Conservation (phyloP, 92 coral and sea anemone genomes). For the Isaurus tuberculatus region DNA sequence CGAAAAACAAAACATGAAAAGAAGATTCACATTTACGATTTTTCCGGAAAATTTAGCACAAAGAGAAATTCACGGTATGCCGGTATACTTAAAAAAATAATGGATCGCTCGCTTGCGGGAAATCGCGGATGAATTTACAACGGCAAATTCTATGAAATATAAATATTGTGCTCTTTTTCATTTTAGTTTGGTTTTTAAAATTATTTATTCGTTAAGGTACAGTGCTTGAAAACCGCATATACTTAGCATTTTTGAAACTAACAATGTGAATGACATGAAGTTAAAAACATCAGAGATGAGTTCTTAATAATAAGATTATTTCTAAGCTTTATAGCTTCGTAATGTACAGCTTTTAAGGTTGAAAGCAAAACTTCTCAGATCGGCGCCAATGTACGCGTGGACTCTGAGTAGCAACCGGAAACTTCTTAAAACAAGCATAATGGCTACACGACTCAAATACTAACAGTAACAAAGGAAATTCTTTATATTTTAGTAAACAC, state of each 20-base stretch:
- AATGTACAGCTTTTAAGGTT: conserved; percentile 22
- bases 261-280: background rate
- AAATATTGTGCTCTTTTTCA: too few relatives aligned
- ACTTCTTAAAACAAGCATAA: conserved; percentile 14
- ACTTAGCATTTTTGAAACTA: too few relatives aligned
- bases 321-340: background rate
- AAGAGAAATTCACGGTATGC: background rate
- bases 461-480: conserved; percentile 2
- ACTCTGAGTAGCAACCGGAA: conserved; percentile 18
- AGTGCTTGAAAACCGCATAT: too few relatives aligned
- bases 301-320: background rate
- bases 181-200: too few relatives aligned
- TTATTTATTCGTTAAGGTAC: too few relatives aligned
- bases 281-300: background rate
- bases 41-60: background rate
- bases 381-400: conserved; percentile 19
- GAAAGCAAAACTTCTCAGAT: conserved; percentile 7
- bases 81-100: background rate
- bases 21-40: background rate
- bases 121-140: too few relatives aligned
- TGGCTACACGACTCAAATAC: conserved; percentile 10
- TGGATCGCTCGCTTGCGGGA: conserved; percentile 8
- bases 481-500: background rate
- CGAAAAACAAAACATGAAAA: too few relatives aligned
- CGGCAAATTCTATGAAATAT: too few relatives aligned